Percentiles rank a stretch among this genome's conserved stretches.
phyloP scores from a whole-genome alignment of 2,113 vertebrate genomes.

The Brachirus orientalis region DNA sequence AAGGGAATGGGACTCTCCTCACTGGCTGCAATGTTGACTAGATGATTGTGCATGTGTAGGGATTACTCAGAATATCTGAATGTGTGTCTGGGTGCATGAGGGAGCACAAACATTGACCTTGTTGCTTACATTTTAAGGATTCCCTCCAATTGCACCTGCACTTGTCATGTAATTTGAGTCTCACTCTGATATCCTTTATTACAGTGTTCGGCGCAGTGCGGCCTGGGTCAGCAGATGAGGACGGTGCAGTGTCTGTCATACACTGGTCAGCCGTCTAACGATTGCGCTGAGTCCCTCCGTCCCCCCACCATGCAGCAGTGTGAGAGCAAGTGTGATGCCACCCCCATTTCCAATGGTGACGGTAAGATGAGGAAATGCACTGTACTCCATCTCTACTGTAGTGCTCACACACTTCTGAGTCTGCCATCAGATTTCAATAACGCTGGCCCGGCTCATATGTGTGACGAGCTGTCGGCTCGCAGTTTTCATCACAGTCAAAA shows the following conservation, averaged over 20 bases:
- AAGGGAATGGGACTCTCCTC: background rate
- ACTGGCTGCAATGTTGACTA: background rate
- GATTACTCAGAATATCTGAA: background rate
- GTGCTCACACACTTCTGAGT: background rate
- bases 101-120: no score
- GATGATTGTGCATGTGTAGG: no score
- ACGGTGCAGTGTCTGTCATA: constrained; percentile 96
- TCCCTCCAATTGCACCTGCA: background rate
- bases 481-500: constrained; percentile 1
- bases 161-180: background rate
- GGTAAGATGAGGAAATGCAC: constrained; percentile 80
- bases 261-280: constrained; percentile 91
- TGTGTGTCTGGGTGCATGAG: background rate
- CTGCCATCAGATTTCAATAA: constrained; percentile 8
- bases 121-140: no score
- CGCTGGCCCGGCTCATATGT: background rate
- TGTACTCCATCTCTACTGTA: background rate
- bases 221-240: constrained; percentile 95
- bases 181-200: constrained; percentile 27
- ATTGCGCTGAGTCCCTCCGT: constrained; percentile 88
- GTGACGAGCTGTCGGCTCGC: constrained; percentile 2
- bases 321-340: constrained; percentile 96
- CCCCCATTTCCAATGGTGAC: constrained; percentile 90
- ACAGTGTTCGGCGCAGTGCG: constrained; percentile 97
- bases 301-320: constrained; percentile 95